Evolutionary conservation across 2,113 vertebrate genomes (phyloP).

Genomic region (Bothrops jararaca): DNA sequence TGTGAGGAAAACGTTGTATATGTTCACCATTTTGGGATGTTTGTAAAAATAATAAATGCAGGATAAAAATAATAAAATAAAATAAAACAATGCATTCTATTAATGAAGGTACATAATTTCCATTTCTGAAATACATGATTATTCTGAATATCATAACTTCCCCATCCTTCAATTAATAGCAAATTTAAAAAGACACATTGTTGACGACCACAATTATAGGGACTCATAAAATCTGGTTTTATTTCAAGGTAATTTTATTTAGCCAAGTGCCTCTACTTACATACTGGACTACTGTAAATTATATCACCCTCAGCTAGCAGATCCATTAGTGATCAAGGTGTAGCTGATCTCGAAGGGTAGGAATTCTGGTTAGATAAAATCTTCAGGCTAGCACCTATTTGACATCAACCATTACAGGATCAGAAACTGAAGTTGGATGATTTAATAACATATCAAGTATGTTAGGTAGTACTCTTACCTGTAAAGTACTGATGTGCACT

Average conservation of each 20-base stretch:
- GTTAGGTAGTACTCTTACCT: slow-evolving; percentile 74
- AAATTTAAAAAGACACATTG: neutral
- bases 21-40: neutral
- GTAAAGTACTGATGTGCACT: slow-evolving; percentile 92
- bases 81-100: neutral
- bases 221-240: neutral
- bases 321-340: neutral
- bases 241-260: neutral
- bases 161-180: neutral
- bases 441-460: neutral
- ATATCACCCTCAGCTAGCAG: neutral
- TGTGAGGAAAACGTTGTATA: neutral
- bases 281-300: neutral
- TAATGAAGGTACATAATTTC: slow-evolving; percentile 11
- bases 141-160: neutral
- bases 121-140: neutral
- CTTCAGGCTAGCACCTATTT: neutral
- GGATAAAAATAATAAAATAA: no score
- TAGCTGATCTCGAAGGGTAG: neutral
- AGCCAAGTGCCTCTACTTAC: no score
- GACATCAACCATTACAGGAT: neutral
- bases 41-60: neutral
- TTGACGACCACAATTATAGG: neutral
- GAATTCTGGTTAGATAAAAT: neutral
- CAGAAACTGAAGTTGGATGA: neutral